Base-by-base conservation (phyloP, 2,888 invertebrate species). In the Pterostichus madidus region DNA sequence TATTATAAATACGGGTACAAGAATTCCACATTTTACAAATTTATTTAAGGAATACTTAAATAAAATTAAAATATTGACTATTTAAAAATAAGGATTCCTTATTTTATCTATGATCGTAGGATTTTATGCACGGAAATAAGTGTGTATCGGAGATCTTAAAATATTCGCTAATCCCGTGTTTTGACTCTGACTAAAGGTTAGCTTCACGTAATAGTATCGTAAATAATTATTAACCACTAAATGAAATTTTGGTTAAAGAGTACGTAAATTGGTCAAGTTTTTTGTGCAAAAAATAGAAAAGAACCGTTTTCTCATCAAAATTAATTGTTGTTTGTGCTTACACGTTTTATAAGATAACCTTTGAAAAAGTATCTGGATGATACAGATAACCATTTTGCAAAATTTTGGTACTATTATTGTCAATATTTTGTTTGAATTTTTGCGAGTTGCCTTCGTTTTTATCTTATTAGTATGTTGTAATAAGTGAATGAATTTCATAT, bases 321-420 rank as follows among this genome's bases (percentile, higher is more conserved):
- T 61, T 61, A 32, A 61, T 61, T 61, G 31, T 56, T 56, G 56
- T 17, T 13, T 52, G 52, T 2, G n/a, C 11, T n/a, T 1, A 52
- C 59, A 59, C 24, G 59, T 59, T 59, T 59, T 59, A 31, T 11
- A 71, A 17, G 68, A 71, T 64, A 71, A 71, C 44, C 68, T 71
- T 68, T 71, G 7, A 39, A 7, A 44, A 44, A 39, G 6, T 17
- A 39, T 17, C 68, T 15, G 44, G 44, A 71, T 71, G 39, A 71
- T 17, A 46, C 8, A 71, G 68, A 64, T 64, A 64, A 64, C 31
- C 13, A 11, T n/a, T 35, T 64, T 35, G 64, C 64, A 39, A 64
- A 32, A 64, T 64, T 71, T 64, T 24, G 35, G 24, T 39, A 46
- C 17, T 17, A 10, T 44, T 64, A 49, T 56, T 56, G 17, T 17